Percentiles rank a stretch among this genome's conserved stretches.
Conservation (phyloP, 2,888 invertebrate species). For the Melinaea menophilus region DNA sequence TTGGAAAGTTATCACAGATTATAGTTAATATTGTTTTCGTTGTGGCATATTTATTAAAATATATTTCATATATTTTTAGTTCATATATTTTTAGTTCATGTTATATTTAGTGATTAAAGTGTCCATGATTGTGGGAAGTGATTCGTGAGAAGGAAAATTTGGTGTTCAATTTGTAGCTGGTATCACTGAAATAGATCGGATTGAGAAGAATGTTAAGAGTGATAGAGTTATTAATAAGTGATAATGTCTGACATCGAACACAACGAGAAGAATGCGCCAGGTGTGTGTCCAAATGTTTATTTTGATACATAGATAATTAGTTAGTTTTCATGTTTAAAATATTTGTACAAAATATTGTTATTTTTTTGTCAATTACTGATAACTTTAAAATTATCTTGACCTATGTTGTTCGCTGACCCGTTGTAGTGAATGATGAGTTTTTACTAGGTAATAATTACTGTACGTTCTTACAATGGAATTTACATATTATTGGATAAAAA, state of each 20-base stretch:
- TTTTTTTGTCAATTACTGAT: not conserved
- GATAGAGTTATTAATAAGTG: too few relatives aligned
- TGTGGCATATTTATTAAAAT: conserved; percentile 19
- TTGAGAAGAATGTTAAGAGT: too few relatives aligned
- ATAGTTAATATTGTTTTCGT: conserved; percentile 15
- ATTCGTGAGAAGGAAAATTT: conserved; percentile 48
- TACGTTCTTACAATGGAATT: too few relatives aligned
- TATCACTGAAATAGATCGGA: conserved; percentile 24
- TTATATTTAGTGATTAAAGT: conserved; percentile 33
- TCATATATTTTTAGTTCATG: conserved; percentile 18
- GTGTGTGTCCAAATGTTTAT: conserved; percentile 1
- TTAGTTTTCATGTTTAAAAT: not conserved
- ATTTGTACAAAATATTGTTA: not conserved
- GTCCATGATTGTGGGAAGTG: conserved; percentile 36
- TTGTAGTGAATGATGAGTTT: too few relatives aligned
- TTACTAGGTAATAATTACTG: too few relatives aligned
- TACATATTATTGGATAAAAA: too few relatives aligned
- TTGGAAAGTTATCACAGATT: conserved; percentile 43
- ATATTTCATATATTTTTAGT: conserved; percentile 20
- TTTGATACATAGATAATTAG: too few relatives aligned
- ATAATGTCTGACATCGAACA: too few relatives aligned
- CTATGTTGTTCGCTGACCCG: too few relatives aligned
- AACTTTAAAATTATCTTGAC: too few relatives aligned
- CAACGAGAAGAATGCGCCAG: too few relatives aligned
- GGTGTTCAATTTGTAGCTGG: conserved; percentile 39